phyloP scores from a whole-genome alignment of 2,888 invertebrate species.

The Vanessa cardui region DNA sequence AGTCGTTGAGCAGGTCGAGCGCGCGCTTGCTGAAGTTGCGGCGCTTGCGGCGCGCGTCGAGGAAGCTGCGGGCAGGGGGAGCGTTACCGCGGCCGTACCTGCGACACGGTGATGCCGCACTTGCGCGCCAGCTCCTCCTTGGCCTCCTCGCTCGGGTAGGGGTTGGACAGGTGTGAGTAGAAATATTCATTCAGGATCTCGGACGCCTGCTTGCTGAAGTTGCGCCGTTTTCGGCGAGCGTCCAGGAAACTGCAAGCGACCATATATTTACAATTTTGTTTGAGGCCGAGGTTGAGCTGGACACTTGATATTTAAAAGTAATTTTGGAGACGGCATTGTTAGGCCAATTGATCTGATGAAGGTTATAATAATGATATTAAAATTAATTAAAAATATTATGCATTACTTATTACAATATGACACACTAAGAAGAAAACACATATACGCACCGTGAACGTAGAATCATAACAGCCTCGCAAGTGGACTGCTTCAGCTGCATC shows the following conservation, averaged over 20 bases:
- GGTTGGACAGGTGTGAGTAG: slow-evolving; percentile 99
- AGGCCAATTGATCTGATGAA: slow-evolving; percentile 11
- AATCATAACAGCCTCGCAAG: slow-evolving; percentile 99
- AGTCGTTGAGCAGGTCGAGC: slow-evolving; percentile 97
- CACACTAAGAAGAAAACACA: background rate
- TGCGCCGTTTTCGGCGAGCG: slow-evolving; percentile 95
- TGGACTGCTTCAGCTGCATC: slow-evolving; percentile 99
- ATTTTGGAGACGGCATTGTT: slow-evolving; percentile 23
- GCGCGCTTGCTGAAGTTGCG: slow-evolving; percentile 98
- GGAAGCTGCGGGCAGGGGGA: slow-evolving; percentile 67
- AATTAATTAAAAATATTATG: no score
- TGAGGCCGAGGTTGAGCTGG: slow-evolving; percentile 65
- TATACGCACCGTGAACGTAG: slow-evolving; percentile 87
- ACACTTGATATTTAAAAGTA: slow-evolving; percentile 13
- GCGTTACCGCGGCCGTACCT: slow-evolving; percentile 81
- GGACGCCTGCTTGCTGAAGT: slow-evolving; percentile 99
- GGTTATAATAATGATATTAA: background rate
- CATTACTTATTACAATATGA: background rate
- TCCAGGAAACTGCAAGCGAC: slow-evolving; percentile 85
- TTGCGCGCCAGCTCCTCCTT: slow-evolving; percentile 99
- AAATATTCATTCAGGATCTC: slow-evolving; percentile 99
- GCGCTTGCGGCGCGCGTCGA: slow-evolving; percentile 89
- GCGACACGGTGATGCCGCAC: slow-evolving; percentile 98
- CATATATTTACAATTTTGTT: slow-evolving; percentile 21
- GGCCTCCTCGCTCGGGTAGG: slow-evolving; percentile 99